phyloP scores from a whole-genome alignment of 2,888 invertebrate species.

The Zonitis immaculata region DNA sequence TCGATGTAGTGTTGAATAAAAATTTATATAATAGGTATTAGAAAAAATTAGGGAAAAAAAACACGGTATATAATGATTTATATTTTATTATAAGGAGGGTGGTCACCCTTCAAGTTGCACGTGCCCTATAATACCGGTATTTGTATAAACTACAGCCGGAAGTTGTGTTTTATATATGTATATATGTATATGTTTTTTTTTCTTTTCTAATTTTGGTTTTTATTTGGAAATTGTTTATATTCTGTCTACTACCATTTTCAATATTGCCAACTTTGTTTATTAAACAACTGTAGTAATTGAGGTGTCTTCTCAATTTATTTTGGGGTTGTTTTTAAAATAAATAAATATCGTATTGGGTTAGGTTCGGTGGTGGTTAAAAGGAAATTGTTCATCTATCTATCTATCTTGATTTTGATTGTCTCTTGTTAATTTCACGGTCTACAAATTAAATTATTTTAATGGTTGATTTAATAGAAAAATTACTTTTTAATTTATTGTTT shows the following conservation, averaged over 20 bases:
- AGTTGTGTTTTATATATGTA: slow-evolving; percentile 14
- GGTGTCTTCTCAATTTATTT: too few relatives aligned
- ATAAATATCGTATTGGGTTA: slow-evolving; percentile 4
- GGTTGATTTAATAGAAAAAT: neutral
- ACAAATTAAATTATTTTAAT: slow-evolving; percentile 8
- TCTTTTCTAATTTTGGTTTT: slow-evolving; percentile 2
- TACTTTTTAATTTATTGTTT: too few relatives aligned
- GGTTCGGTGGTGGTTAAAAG: neutral
- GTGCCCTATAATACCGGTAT: slow-evolving; percentile 29
- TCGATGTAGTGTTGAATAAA: too few relatives aligned
- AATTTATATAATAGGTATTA: neutral
- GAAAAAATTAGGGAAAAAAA: neutral
- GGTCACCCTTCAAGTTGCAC: slow-evolving; percentile 19
- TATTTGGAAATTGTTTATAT: neutral
- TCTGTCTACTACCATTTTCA: too few relatives aligned
- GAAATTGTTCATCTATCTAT: too few relatives aligned
- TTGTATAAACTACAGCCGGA: slow-evolving; percentile 24
- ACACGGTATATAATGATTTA: too few relatives aligned
- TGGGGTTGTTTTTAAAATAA: too few relatives aligned
- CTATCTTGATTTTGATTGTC: slow-evolving; percentile 2
- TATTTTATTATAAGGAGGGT: slow-evolving; percentile 6
- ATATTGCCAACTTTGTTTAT: too few relatives aligned
- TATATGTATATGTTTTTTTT: too few relatives aligned
- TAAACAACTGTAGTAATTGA: too few relatives aligned
- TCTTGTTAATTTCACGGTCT: slow-evolving; percentile 15